Percentiles rank a stretch among this genome's conserved stretches.
These are phyloP conservation scores for Ophiodon elongatus DNA, from an alignment of 2,113 vertebrate species.

Conservation along the genomic window DNA sequence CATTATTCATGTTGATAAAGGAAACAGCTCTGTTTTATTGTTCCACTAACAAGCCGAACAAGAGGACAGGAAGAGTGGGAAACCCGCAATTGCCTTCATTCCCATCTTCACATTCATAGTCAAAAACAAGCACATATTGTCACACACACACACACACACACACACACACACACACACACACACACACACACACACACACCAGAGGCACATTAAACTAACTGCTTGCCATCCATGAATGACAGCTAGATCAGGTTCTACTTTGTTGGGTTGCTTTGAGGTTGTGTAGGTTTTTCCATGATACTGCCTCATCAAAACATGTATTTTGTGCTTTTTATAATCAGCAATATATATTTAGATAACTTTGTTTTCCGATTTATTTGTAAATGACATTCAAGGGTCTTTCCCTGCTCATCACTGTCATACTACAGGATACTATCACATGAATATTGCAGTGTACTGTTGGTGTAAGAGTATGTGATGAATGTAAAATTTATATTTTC, in stretches of 20 bases:
- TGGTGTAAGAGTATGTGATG: not conserved
- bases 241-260: not conserved
- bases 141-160: not conserved
- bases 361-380: not conserved
- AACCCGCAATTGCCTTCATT: constrained; percentile 44
- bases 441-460: not conserved
- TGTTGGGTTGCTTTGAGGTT: not conserved
- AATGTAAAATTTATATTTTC: not conserved
- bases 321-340: not conserved
- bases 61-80: constrained; percentile 30
- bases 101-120: constrained; percentile 25
- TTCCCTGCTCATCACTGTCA: not conserved
- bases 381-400: not conserved
- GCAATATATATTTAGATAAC: not conserved
- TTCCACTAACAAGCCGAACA: constrained; percentile 61
- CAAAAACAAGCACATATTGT: not conserved
- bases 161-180: constrained; percentile 6
- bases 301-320: not conserved
- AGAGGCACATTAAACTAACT: not conserved
- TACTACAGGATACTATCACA: not conserved
- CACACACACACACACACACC: not conserved
- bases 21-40: constrained; percentile 58
- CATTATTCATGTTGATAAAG: constrained; percentile 77
- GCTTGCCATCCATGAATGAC: constrained; percentile 19
- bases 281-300: not conserved